Conservation (phyloP, 1,140 invertebrate genomes). For the Sitophilus oryzae region DNA sequence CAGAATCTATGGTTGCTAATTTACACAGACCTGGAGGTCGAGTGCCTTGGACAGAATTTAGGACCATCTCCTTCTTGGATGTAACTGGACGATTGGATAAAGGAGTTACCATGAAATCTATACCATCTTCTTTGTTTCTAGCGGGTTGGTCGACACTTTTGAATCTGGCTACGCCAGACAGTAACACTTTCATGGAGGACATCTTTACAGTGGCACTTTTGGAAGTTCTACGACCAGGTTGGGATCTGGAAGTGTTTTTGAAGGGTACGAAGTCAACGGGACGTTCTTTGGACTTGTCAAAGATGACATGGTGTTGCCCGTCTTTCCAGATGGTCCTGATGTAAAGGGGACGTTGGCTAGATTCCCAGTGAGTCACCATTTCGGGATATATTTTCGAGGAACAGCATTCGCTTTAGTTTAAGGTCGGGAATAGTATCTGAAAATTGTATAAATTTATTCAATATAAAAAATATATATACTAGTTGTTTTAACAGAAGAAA, state of each 20-base stretch:
- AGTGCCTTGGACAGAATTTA: neutral
- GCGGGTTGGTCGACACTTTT: conserved; percentile 5
- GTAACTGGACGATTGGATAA: neutral
- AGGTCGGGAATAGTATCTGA: no score
- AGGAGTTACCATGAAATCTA: neutral
- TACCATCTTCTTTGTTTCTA: conserved; percentile 1
- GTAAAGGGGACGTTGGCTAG: conserved; percentile 62
- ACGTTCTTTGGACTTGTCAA: conserved; percentile 55
- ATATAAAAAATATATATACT: neutral
- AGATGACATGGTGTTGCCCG: conserved; percentile 63
- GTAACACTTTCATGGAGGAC: conserved; percentile 23
- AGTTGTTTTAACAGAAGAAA: neutral
- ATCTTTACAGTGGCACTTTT: conserved; percentile 20
- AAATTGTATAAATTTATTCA: no score
- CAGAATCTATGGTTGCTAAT: neutral
- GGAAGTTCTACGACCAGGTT: conserved; percentile 35
- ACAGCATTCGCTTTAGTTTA: no score
- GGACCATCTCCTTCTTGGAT: neutral
- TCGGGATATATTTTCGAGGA: no score
- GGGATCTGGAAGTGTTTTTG: neutral
- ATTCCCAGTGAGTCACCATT: conserved; percentile 55
- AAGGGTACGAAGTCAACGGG: neutral
- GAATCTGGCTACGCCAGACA: conserved; percentile 11
- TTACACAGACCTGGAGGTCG: neutral
- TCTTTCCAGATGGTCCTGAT: conserved; percentile 65